phyloP scores from a whole-genome alignment of 2,797 vertebrate species.

The Cheirogaleus major region DNA sequence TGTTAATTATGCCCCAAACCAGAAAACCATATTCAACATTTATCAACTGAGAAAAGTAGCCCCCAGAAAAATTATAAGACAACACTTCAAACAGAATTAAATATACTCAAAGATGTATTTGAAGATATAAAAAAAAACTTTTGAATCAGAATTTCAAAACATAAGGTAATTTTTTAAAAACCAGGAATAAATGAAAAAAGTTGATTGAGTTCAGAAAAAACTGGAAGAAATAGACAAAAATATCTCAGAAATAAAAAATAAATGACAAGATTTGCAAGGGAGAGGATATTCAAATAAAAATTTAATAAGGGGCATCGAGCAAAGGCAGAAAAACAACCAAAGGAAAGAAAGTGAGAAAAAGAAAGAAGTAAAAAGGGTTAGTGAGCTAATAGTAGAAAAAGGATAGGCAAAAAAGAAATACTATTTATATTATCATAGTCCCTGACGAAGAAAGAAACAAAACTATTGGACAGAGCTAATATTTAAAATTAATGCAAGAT shows the following conservation, averaged over 20 bases:
- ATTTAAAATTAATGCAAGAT: neutral
- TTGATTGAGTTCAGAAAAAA: neutral
- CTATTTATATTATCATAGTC: too few relatives aligned
- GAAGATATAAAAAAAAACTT: neutral
- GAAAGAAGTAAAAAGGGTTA: neutral
- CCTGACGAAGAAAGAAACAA: neutral
- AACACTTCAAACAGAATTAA: neutral
- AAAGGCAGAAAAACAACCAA: neutral
- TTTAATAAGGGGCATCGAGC: neutral
- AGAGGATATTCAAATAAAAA: neutral
- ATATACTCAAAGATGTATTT: neutral
- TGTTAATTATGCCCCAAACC: neutral
- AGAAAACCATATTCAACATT: too few relatives aligned
- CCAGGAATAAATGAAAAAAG: neutral
- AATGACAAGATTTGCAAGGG: neutral
- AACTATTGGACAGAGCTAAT: neutral
- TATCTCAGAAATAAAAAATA: neutral
- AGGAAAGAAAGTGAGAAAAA: neutral
- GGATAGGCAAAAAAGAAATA: neutral
- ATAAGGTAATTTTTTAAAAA: neutral
- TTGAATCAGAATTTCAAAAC: neutral
- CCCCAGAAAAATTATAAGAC: neutral
- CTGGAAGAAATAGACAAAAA: neutral
- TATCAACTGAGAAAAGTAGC: neutral
- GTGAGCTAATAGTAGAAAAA: neutral